phyloP scores from a whole-genome alignment of 2,888 invertebrate species.

The Griposia aprilina region DNA sequence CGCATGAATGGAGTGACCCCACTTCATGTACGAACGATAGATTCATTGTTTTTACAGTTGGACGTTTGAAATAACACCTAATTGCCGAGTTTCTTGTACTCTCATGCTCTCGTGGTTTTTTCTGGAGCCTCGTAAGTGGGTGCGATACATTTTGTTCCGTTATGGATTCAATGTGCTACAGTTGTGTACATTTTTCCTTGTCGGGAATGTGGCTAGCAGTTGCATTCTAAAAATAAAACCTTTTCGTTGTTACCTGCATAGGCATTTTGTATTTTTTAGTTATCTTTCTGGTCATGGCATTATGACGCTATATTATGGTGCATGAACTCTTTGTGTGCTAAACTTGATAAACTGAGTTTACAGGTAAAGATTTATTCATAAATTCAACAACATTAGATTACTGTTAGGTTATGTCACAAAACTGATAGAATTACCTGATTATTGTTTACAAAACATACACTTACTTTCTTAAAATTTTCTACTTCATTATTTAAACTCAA shows the following conservation, averaged over 20 bases:
- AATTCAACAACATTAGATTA: neutral
- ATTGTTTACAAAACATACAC: constrained; percentile 20
- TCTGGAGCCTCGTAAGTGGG: constrained; percentile 33
- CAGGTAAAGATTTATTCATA: neutral
- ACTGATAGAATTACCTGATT: neutral
- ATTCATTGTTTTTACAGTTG: constrained; percentile 78
- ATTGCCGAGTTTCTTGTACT: constrained; percentile 68
- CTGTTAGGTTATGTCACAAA: neutral
- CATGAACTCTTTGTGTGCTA: constrained; percentile 14
- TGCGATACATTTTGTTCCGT: constrained; percentile 54
- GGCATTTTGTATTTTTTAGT: constrained; percentile 17
- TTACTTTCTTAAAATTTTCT: neutral
- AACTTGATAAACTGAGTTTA: neutral
- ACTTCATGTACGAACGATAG: constrained; percentile 68
- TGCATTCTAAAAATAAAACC: constrained; percentile 61
- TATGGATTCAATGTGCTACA: constrained; percentile 41
- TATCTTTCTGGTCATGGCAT: neutral
- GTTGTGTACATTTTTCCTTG: constrained; percentile 57
- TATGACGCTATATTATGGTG: neutral
- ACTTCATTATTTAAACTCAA: neutral
- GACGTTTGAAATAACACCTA: constrained; percentile 71
- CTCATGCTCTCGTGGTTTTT: constrained; percentile 56
- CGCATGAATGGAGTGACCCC: constrained; percentile 79
- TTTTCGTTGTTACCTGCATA: constrained; percentile 48
- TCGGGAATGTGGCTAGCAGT: constrained; percentile 47